Conservation (phyloP, 1,140 invertebrate species). For the Philotrypesis tridentata region DNA sequence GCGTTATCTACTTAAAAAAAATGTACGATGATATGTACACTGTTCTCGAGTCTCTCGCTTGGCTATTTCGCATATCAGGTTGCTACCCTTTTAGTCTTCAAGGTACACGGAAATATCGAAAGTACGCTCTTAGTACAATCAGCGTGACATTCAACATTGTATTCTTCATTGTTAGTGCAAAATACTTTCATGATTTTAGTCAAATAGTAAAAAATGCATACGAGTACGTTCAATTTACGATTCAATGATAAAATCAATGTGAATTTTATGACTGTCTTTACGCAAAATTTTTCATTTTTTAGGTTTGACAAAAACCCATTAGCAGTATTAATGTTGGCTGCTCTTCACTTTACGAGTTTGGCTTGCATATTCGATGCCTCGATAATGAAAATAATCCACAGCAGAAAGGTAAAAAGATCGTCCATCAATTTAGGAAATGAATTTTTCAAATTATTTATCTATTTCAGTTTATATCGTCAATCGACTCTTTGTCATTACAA, state of each 20-base stretch:
- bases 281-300: background rate
- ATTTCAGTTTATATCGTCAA: slow-evolving; percentile 13
- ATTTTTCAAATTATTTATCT: background rate
- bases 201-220: background rate
- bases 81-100: slow-evolving; percentile 6
- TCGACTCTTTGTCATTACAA: background rate
- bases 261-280: background rate
- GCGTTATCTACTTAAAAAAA: background rate
- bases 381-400: slow-evolving; percentile 21
- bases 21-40: slow-evolving; percentile 28
- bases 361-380: slow-evolving; percentile 10
- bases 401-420: background rate
- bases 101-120: background rate
- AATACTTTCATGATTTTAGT: slow-evolving; percentile 4
- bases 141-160: slow-evolving; percentile 20
- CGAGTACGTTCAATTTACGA: background rate
- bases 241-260: background rate
- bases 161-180: background rate
- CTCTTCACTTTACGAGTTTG: background rate
- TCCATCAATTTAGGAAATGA: background rate
- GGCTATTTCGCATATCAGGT: slow-evolving; percentile 24
- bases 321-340: background rate
- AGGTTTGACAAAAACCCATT: background rate
- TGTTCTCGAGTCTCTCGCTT: slow-evolving; percentile 17
- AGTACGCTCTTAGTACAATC: slow-evolving; percentile 16